phyloP scores from a whole-genome alignment of 2,888 invertebrate species.

The Acheta domesticus region DNA sequence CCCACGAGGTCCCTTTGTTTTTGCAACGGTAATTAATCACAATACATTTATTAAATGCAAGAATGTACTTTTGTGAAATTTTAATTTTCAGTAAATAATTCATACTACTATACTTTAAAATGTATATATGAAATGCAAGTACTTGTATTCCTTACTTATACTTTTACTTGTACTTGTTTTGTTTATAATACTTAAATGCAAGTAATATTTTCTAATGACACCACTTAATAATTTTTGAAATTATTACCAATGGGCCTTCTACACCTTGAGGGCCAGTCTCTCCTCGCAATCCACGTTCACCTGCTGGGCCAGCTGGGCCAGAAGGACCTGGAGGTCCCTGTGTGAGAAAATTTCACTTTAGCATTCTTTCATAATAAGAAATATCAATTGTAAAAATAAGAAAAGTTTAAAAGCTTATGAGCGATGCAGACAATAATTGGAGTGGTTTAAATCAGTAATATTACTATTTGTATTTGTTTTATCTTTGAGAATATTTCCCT shows the following conservation, averaged over 20 bases:
- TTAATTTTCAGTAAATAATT: no score
- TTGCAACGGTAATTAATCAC: neutral
- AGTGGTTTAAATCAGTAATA: neutral
- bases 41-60: no score
- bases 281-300: constrained; percentile 68
- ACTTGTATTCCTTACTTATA: no score
- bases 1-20: constrained; percentile 63
- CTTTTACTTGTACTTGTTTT: no score
- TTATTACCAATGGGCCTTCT: constrained; percentile 61
- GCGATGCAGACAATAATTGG: neutral
- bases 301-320: constrained; percentile 66
- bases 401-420: neutral
- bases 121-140: no score
- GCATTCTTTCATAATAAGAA: constrained; percentile 24
- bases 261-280: constrained; percentile 71
- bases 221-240: no score
- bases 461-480: no score
- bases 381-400: constrained; percentile 20
- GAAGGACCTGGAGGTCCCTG: constrained; percentile 65
- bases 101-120: no score
- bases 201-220: no score
- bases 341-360: neutral
- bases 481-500: no score
- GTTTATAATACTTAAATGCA: no score
- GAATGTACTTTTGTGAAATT: no score